A percentile compares a stretch with the other conserved stretches of the same genome.
phyloP scores from a whole-genome alignment of 2,888 invertebrate species.

The Pollenia griseotomentosa region DNA sequence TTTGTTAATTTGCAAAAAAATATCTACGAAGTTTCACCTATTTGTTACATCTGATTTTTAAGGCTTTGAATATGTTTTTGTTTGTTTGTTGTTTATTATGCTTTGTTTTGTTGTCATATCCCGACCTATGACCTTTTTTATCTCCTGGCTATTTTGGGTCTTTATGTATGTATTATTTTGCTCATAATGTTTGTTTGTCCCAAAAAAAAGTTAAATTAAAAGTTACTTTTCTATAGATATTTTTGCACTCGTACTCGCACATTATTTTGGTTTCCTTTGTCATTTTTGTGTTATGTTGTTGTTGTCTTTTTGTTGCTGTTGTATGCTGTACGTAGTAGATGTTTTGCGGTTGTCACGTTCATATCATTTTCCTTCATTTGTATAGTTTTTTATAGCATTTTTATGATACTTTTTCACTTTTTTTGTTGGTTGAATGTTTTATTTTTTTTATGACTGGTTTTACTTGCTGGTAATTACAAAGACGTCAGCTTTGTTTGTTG shows the following conservation, averaged over 20 bases:
- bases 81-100: not conserved
- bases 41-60: slow-evolving; percentile 14
- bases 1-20: slow-evolving; percentile 9
- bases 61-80: not conserved
- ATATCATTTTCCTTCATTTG: slow-evolving; percentile 63
- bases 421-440: slow-evolving; percentile 34
- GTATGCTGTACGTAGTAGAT: slow-evolving; percentile 13
- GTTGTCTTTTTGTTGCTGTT: not conserved
- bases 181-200: slow-evolving; percentile 10
- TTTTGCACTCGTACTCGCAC: not conserved
- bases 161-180: not conserved
- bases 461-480: slow-evolving; percentile 63
- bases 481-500: slow-evolving; percentile 68
- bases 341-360: slow-evolving; percentile 71
- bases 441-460: slow-evolving; percentile 26
- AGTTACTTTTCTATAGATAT: slow-evolving; percentile 42
- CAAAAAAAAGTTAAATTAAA: slow-evolving; percentile 34
- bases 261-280: slow-evolving; percentile 44
- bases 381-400: slow-evolving; percentile 54
- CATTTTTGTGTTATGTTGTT: slow-evolving; percentile 2
- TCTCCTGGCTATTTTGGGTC: slow-evolving; percentile 42
- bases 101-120: slow-evolving; percentile 27
- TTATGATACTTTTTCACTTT: slow-evolving; percentile 37
- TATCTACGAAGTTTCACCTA: slow-evolving; percentile 22
- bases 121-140: slow-evolving; percentile 61